A percentile compares a stretch with the other conserved stretches of the same genome.
Evolutionary conservation across 2,888 invertebrate genomes (phyloP).

Genomic region (Sphaeridia pumilis): DNA sequence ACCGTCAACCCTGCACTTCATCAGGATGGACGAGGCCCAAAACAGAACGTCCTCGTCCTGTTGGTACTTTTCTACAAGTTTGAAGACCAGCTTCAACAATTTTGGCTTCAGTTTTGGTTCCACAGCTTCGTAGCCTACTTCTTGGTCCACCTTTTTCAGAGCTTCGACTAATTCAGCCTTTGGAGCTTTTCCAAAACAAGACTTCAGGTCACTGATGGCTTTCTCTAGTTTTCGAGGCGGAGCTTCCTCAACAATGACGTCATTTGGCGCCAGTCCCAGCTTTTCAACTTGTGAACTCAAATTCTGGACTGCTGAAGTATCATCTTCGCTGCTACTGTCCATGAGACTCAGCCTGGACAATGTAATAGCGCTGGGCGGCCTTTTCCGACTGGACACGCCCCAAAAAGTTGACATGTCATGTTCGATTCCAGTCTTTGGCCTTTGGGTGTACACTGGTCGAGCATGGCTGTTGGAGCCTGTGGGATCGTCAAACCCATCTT

Average conservation of each 20-base stretch:
- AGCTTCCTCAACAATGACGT: no score
- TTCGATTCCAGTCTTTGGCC: conserved; percentile 32
- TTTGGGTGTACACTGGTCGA: conserved; percentile 31
- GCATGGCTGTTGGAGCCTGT: no score
- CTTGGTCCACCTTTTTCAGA: no score
- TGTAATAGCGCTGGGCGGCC: conserved; percentile 35
- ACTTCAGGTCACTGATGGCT: no score
- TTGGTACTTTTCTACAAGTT: conserved; percentile 32
- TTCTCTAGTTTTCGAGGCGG: no score
- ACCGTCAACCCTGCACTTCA: conserved; percentile 31
- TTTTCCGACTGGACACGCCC: conserved; percentile 30
- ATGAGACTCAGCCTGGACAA: conserved; percentile 3
- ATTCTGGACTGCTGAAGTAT: no score
- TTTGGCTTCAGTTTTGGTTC: conserved; percentile 1
- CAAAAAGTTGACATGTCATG: conserved; percentile 27
- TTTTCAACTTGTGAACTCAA: no score
- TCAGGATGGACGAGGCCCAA: conserved; percentile 34
- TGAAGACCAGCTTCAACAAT: conserved; percentile 28
- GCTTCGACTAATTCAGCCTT: no score
- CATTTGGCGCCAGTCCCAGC: no score
- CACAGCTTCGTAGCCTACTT: no score
- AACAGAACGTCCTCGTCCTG: conserved; percentile 32
- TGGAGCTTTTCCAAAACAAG: no score
- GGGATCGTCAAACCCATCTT: not conserved
- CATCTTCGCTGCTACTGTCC: not conserved